phyloP scores from a whole-genome alignment of 2,888 invertebrate species.

The Hirtodrosophila trivittata region DNA sequence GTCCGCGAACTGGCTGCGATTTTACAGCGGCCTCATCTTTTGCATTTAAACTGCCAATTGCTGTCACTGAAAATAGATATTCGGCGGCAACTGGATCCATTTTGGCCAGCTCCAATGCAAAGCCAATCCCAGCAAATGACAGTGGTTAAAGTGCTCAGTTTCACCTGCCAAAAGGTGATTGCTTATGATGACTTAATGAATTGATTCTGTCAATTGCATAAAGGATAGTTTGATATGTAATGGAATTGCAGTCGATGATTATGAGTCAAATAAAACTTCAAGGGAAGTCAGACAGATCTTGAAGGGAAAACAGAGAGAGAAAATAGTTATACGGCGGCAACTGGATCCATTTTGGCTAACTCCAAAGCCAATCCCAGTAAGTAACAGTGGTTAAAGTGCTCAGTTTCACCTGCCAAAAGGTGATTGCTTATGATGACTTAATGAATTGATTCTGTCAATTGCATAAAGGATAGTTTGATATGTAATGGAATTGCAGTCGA shows the following conservation, averaged over 20 bases:
- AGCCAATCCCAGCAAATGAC: slow-evolving; percentile 64
- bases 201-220: slow-evolving; percentile 17
- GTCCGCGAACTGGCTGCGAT: slow-evolving; percentile 59
- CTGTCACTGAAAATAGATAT: slow-evolving; percentile 71
- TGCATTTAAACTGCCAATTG: slow-evolving; percentile 83
- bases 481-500: neutral
- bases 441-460: slow-evolving; percentile 20
- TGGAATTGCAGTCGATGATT: neutral
- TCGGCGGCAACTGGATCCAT: slow-evolving; percentile 1
- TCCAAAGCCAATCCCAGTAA: slow-evolving; percentile 57
- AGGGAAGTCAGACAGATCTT: too few relatives aligned
- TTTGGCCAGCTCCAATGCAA: slow-evolving; percentile 35
- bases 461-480: neutral
- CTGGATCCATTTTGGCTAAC: slow-evolving; percentile 11
- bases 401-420: slow-evolving; percentile 49
- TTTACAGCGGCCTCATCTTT: slow-evolving; percentile 74
- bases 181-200: slow-evolving; percentile 28
- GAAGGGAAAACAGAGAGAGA: too few relatives aligned
- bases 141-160: slow-evolving; percentile 49
- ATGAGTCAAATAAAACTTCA: too few relatives aligned
- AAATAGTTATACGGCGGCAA: slow-evolving; percentile 56
- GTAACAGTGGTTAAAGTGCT: slow-evolving; percentile 49
- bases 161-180: slow-evolving; percentile 42
- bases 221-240: neutral
- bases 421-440: slow-evolving; percentile 35